Evolutionary conservation across 2,113 vertebrate species (phyloP).

Genomic region (Mastomys coucha): DNA sequence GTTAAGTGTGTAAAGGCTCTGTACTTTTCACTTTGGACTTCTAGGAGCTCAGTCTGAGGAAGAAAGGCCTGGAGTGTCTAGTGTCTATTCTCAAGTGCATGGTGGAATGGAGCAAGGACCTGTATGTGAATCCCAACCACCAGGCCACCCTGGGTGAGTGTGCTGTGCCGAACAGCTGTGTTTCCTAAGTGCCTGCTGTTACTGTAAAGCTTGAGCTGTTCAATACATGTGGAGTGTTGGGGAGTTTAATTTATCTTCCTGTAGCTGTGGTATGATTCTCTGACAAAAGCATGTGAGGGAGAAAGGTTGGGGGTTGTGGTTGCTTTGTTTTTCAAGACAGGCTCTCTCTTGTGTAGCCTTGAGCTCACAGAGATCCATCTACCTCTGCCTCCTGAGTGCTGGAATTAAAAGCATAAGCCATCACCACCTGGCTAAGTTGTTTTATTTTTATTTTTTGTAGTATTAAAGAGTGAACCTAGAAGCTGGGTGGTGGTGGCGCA

Average conservation of each 20-base stretch:
- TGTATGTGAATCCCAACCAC: conserved; percentile 98
- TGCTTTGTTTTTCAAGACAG: background rate
- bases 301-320: background rate
- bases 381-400: background rate
- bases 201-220: conserved; percentile 9
- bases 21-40: background rate
- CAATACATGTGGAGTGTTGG: background rate
- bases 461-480: background rate
- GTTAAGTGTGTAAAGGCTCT: background rate
- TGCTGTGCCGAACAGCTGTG: background rate
- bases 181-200: background rate
- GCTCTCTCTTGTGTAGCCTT: background rate
- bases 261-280: background rate
- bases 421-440: background rate
- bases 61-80: conserved; percentile 98
- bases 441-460: background rate
- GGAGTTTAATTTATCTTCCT: background rate
- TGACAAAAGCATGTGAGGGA: background rate
- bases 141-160: conserved; percentile 95
- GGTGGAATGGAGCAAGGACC: conserved; percentile 99
- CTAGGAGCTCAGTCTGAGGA: conserved; percentile 97
- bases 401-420: background rate
- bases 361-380: background rate
- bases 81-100: conserved; percentile 99
- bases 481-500: too few species aligned